Percentiles rank a stretch among this genome's conserved stretches.
Evolutionary conservation across 1,140 invertebrate genomes (phyloP).

Genomic region (Sarcophaga peregrina): DNA sequence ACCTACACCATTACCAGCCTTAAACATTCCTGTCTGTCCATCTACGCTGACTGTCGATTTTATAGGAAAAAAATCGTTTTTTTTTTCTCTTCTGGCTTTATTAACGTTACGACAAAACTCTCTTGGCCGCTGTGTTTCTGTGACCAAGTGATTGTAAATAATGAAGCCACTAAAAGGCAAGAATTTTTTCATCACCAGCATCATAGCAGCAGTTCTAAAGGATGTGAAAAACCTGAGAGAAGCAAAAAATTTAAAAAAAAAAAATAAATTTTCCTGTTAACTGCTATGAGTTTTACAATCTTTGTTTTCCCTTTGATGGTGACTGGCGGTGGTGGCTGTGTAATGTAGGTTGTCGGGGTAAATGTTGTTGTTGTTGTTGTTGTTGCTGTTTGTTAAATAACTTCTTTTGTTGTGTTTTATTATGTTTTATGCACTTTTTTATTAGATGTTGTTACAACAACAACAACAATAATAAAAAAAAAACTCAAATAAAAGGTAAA

Average conservation of each 20-base stretch:
- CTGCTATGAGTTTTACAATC: too few relatives aligned
- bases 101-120: neutral
- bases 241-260: neutral
- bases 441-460: neutral
- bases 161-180: constrained; percentile 2
- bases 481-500: neutral
- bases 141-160: constrained; percentile 10
- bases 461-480: too few relatives aligned
- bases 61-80: too few relatives aligned
- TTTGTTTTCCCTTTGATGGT: too few relatives aligned
- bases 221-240: neutral
- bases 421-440: constrained; percentile 15
- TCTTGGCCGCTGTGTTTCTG: too few relatives aligned
- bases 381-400: neutral
- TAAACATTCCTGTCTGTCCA: too few relatives aligned
- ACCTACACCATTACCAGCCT: too few relatives aligned
- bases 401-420: constrained; percentile 15
- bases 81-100: too few relatives aligned
- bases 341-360: too few relatives aligned
- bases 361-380: too few relatives aligned
- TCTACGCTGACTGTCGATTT: neutral
- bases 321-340: too few relatives aligned
- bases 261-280: neutral
- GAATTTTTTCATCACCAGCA: neutral
- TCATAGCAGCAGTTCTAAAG: too few relatives aligned